Base-by-base conservation (phyloP, 30 jellyfish, hydroid and myxozoan genomes). In the Catostylus mosaicus region DNA sequence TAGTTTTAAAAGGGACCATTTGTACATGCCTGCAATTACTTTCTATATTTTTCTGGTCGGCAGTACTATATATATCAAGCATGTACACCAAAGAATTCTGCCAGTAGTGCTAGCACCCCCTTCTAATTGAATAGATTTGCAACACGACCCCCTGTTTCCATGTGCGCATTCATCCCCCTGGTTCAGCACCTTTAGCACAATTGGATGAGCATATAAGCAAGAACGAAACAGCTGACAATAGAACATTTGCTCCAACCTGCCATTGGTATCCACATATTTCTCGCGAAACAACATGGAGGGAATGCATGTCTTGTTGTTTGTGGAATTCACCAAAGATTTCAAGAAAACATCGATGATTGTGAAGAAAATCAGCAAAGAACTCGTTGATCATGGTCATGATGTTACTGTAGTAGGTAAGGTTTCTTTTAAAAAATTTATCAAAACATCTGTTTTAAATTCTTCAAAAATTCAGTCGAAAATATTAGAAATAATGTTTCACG, bases 241-340 rank as follows among this genome's bases (percentile, higher is more conserved):
- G 71, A 37, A 6, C 71, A 23, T 59, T 59, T 59, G 38, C 36
- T 59, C 71, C 71, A 59, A 59, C 71, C 71, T 59, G 71, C 78
- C 31, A 65, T 57, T 6, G 30, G 22, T 8, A 31, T n/a, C 9
- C 35, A 65, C 26, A 65, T 1, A 18, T 3, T 65, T 34, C 24
- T 5, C 6, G 14, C 18, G 9, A 2, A 20, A 37, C 56, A 65
- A 65, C 11, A 72, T 72, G 84, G 88, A 61, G 30, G 78, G 88
- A 19, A 57, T 76, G 78, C 88, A 76, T 3, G 88, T 60, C 27
- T 40, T 76, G 78, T 52, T 76, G 54, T 57, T 60, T 37, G 88
- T 76, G 29, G 88, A 76, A 54, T 76, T 61, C 52, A 59, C 78
- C 16, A 34, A 57, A 40, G 88, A 76, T 36, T 76, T 76, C 78